These are phyloP conservation scores for Drosophila sechellia DNA, from an alignment of 1,140 invertebrate genomes.

Conservation along the genomic window DNA sequence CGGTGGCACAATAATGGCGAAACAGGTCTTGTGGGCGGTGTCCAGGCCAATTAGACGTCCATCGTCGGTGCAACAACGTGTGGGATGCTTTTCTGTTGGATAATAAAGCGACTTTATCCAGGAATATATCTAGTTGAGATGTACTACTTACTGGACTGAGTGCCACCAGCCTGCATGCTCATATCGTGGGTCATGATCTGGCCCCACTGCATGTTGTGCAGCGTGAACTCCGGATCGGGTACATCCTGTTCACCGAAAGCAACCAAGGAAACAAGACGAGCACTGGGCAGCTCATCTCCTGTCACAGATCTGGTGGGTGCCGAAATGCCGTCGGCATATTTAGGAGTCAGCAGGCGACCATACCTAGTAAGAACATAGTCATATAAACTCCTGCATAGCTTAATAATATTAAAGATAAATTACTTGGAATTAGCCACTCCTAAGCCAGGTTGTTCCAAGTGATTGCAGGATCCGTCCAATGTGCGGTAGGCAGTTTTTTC, in stretches of 20 bases:
- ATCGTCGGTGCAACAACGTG: slow-evolving; percentile 89
- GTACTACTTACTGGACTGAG: slow-evolving; percentile 89
- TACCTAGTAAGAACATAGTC: slow-evolving; percentile 85
- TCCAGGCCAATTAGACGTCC: slow-evolving; percentile 86
- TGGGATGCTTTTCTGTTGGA: slow-evolving; percentile 86
- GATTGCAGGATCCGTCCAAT: slow-evolving; percentile 95
- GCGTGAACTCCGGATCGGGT: slow-evolving; percentile 89
- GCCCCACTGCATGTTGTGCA: slow-evolving; percentile 94
- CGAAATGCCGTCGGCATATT: slow-evolving; percentile 92
- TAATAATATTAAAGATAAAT: not conserved
- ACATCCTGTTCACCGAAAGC: slow-evolving; percentile 89
- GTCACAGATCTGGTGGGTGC: slow-evolving; percentile 87
- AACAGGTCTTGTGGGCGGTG: slow-evolving; percentile 88
- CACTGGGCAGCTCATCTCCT: slow-evolving; percentile 88
- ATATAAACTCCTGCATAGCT: not conserved
- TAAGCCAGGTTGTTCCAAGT: slow-evolving; percentile 89
- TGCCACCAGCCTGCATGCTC: slow-evolving; percentile 89
- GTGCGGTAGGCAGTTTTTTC: slow-evolving; percentile 88
- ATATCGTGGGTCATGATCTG: slow-evolving; percentile 95
- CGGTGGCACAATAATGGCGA: slow-evolving; percentile 92
- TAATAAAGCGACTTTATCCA: no score
- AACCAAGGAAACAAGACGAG: slow-evolving; percentile 89
- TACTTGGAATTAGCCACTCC: slow-evolving; percentile 88
- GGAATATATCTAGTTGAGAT: not conserved
- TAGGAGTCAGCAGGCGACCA: slow-evolving; percentile 91